Conservation (phyloP, 2,888 invertebrate species). For the Operophtera brumata region DNA sequence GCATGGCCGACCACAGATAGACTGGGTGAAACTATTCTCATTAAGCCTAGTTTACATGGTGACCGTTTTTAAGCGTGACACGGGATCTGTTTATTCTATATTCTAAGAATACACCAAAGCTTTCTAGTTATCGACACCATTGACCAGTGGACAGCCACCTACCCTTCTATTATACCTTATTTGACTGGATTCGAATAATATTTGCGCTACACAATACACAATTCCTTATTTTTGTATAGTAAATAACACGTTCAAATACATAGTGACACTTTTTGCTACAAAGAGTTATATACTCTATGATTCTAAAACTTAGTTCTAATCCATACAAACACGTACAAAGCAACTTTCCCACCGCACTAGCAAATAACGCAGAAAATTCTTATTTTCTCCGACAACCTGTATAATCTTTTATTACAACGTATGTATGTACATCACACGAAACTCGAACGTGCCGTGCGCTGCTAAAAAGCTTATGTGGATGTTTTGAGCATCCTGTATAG, state of each 20-base stretch:
- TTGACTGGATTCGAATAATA: too few relatives aligned
- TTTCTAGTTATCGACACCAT: too few relatives aligned
- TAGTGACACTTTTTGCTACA: slow-evolving; percentile 9
- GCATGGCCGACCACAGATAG: too few relatives aligned
- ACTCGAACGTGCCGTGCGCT: slow-evolving; percentile 42
- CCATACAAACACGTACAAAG: slow-evolving; percentile 3
- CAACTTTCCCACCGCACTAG: slow-evolving; percentile 10
- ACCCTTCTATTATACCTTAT: too few relatives aligned
- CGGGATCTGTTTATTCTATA: too few relatives aligned
- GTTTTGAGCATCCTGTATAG: slow-evolving; percentile 43
- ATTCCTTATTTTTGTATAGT: too few relatives aligned
- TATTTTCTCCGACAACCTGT: slow-evolving; percentile 24
- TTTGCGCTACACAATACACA: too few relatives aligned
- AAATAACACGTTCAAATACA: slow-evolving; percentile 9
- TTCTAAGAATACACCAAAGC: too few relatives aligned
- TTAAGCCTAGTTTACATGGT: too few relatives aligned
- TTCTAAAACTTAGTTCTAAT: slow-evolving; percentile 13
- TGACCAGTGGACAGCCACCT: too few relatives aligned
- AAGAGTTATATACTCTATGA: slow-evolving; percentile 15
- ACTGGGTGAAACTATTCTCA: too few relatives aligned
- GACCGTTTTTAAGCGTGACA: too few relatives aligned
- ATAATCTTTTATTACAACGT: slow-evolving; percentile 40
- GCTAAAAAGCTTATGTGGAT: slow-evolving; percentile 51
- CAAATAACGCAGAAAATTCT: slow-evolving; percentile 26
- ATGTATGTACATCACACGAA: slow-evolving; percentile 30